Evolutionary conservation across 2,888 invertebrate species (phyloP), one percentile per base, ranked within the genome.

Genomic region (Pyrrhosoma nymphula): DNA sequence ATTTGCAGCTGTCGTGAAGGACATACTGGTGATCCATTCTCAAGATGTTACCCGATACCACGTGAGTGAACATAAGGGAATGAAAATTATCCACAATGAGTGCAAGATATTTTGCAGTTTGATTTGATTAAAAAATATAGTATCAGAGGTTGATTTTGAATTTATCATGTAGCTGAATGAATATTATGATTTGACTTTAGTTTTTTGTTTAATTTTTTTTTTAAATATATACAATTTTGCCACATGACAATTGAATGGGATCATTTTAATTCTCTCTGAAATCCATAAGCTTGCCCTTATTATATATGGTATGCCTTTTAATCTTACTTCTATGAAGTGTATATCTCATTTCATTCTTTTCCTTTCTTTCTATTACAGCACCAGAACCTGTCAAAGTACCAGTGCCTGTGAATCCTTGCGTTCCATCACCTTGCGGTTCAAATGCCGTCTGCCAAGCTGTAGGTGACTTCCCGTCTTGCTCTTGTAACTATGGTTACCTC

Each of bases 401-500:
- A 69, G 95, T 96, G 60, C 95, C 97, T 56, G 97, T 96, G 95
- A 97, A 98, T 96, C 98, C 98, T 10, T 98, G 98, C 96, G 96
- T 97, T n/a, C 98, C 98, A 69, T 98, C 97, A 88, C 98, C 98
- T 20, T 98, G 98, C 96, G 98, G 98, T 2, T 97, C 97, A 6
- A 98, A 98, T 96, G 97, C 98, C 2, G 97, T 96, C 82, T 96
- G 95, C 47, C 75, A 90, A 89, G 95, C 89, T 30, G 91, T 95
- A n/a, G 96, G 96, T 88, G 96, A 96, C 18, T 88, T 95, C 23
- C 96, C 98, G 16, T 97, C 98, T 0, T 98, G 98, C 96, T 97
- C 98, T 55, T 98, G 98, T 96, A 96, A 98, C 96, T 97, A 97
- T 8, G 97, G 97, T 95, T 98, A 97, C 96, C 97, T 98, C 96